Conservation (phyloP, 2,888 invertebrate genomes). For the Mesorhabditis sp. region DNA sequence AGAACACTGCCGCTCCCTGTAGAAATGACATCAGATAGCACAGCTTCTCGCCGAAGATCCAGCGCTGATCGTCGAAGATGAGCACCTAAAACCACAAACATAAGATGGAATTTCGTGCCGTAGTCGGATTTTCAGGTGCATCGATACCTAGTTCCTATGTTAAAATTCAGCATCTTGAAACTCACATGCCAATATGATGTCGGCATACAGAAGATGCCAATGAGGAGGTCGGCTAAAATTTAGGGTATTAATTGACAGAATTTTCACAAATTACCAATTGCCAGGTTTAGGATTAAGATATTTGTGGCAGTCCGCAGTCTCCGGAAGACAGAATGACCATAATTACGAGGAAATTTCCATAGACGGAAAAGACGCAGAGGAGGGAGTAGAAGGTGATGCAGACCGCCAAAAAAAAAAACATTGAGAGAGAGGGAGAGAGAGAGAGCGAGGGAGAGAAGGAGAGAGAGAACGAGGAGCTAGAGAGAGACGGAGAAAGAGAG, state of each 20-base stretch:
- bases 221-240: conserved; percentile 59
- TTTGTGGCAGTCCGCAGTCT: conserved; percentile 60
- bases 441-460: background rate
- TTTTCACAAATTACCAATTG: conserved; percentile 39
- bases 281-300: conserved; percentile 61
- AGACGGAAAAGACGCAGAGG: conserved; percentile 46
- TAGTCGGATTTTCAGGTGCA: background rate
- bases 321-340: conserved; percentile 50
- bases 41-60: conserved; percentile 61
- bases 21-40: conserved; percentile 60
- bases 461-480: background rate
- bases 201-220: conserved; percentile 62
- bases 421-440: conserved; percentile 8
- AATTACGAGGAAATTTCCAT: conserved; percentile 54
- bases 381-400: conserved; percentile 51
- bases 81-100: conserved; percentile 32
- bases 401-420: conserved; percentile 16
- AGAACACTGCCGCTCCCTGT: conserved; percentile 60
- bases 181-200: conserved; percentile 60
- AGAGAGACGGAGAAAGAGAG: background rate
- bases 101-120: too few relatives aligned
- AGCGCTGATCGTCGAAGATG: conserved; percentile 58
- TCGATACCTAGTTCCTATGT: background rate
- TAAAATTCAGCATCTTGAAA: background rate
- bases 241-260: background rate